Evolutionary conservation across 2,888 invertebrate genomes (phyloP), one percentile per base, ranked within the genome.

Genomic region (Cylloceria caligata): DNA sequence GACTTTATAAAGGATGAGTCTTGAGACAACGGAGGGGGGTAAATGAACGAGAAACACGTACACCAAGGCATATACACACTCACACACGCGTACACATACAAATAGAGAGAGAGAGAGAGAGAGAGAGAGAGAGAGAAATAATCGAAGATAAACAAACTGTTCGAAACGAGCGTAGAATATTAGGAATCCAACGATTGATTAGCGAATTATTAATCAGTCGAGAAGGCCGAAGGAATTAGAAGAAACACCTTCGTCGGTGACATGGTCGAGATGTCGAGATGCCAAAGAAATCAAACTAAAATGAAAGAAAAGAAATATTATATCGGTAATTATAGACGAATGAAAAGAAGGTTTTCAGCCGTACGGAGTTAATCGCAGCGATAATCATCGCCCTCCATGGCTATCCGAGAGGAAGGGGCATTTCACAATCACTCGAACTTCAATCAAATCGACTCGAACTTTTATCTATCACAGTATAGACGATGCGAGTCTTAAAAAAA

Each of bases 11-110:
- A 62, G 74, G 47, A 80, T 74, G 81, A 83, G 77, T 62, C 65
- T 81, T 72, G 65, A 71, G 82, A 82, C 82, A 81, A 80, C 81
- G 86, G 86, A 86, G 86, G 86, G 86, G 84, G 83, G 83, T 85
- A 42, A 55, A 57, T 34, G 45, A 42, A 42, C 16, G 52, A 75
- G 34, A 71, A 71, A 60, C 57, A 55, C 65, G 67, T 68, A 57
- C 52, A 68, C 64, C 11, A 67, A 68, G 11, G 73, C 45, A 45
- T 39, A 45, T 19, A 74, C 16, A 74, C 45, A 60, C 7, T 21
- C 7, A 60, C 21, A 36, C 36, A 13, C 27, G 60, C 7, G 36
- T n/a, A 42, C n/a, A 21, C 39, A 42, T 55, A 77, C 19, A 47
- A 19, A 36, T 39, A 71, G 19, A 55, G 34, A 79, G 47, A 71